Percentiles rank a stretch among this genome's conserved stretches.
phyloP scores from a whole-genome alignment of 2,888 invertebrate genomes.

The Hypselothyrea guttata region DNA sequence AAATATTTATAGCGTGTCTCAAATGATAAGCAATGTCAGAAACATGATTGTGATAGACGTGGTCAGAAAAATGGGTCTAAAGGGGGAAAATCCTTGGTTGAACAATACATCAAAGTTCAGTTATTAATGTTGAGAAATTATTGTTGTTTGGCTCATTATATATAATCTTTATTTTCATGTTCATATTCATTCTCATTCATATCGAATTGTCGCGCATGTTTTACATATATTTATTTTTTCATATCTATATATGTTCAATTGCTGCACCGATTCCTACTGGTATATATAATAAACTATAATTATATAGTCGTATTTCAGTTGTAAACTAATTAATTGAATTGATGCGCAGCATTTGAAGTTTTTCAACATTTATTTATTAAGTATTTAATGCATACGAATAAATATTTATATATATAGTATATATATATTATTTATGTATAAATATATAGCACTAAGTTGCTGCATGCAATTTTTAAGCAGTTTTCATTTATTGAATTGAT shows the following conservation, averaged over 20 bases:
- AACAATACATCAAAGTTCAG: slow-evolving; percentile 47
- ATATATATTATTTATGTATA: slow-evolving; percentile 7
- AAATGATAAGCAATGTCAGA: slow-evolving; percentile 26
- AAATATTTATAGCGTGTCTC: slow-evolving; percentile 49
- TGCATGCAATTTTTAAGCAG: slow-evolving; percentile 64
- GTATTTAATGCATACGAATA: slow-evolving; percentile 58
- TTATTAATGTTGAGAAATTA: slow-evolving; percentile 37
- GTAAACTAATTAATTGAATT: slow-evolving; percentile 46
- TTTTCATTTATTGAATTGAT: slow-evolving; percentile 42
- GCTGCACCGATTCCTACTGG: slow-evolving; percentile 27
- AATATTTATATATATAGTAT: slow-evolving; percentile 38
- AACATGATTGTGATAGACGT: slow-evolving; percentile 34
- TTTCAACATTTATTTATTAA: slow-evolving; percentile 52
- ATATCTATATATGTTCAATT: slow-evolving; percentile 37
- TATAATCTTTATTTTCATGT: slow-evolving; percentile 60
- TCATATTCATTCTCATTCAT: slow-evolving; percentile 31
- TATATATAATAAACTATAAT: slow-evolving; percentile 20
- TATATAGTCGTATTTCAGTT: slow-evolving; percentile 24
- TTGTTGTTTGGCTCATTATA: slow-evolving; percentile 39
- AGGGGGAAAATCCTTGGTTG: no score
- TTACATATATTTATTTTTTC: slow-evolving; percentile 39
- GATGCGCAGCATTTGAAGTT: slow-evolving; percentile 50
- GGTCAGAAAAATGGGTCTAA: slow-evolving; percentile 9
- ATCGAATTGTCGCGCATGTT: slow-evolving; percentile 20
- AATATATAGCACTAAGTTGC: slow-evolving; percentile 69